These are phyloP conservation scores for Nibea coibor DNA, from an alignment of 2,113 vertebrate species.

Conservation along the genomic window DNA sequence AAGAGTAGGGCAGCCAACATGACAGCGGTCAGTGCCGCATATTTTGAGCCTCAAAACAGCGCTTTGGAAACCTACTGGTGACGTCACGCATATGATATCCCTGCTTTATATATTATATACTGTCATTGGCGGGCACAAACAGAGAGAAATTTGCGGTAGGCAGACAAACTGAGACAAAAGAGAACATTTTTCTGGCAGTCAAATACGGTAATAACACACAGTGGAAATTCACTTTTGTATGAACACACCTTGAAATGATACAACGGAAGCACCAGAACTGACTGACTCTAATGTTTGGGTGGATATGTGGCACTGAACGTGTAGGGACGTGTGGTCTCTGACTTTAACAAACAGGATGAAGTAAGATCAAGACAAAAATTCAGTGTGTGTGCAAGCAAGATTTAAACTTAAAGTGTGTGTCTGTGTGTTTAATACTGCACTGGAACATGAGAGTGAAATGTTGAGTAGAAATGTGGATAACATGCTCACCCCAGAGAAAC, in stretches of 20 bases:
- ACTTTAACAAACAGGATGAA: neutral
- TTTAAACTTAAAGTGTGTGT: neutral
- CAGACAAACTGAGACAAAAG: neutral
- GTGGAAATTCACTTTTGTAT: neutral
- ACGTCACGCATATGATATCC: no score
- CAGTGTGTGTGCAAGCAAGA: neutral
- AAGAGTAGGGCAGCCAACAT: no score
- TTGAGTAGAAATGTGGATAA: conserved; percentile 15
- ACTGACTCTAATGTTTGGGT: neutral
- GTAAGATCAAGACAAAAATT: neutral
- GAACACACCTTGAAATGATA: neutral
- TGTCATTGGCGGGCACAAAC: neutral
- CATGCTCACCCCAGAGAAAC: conserved; percentile 70
- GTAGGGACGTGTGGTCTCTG: neutral
- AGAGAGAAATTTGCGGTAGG: neutral
- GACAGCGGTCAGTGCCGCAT: no score
- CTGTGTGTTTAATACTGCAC: neutral
- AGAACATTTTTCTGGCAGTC: neutral
- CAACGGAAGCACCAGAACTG: neutral
- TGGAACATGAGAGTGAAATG: conserved; percentile 8
- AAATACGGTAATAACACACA: neutral
- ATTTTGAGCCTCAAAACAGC: no score
- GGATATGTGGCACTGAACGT: conserved; percentile 1
- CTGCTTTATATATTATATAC: no score
- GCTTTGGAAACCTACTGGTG: no score